These are phyloP conservation scores for Butorides virescens DNA, from an alignment of 2,113 vertebrate genomes.

Conservation along the genomic window DNA sequence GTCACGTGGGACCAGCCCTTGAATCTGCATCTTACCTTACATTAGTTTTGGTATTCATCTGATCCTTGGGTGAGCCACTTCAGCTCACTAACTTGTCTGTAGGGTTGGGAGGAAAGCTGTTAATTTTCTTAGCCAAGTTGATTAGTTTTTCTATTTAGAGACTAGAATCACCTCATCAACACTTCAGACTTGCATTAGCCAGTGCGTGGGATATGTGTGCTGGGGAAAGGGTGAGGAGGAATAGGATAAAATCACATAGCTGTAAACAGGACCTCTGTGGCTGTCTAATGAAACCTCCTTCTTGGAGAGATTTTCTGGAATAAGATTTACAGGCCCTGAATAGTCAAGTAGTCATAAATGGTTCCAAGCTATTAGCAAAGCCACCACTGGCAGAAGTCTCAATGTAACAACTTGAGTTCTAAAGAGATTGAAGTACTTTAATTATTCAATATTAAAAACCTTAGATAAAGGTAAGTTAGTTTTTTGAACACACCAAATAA, in stretches of 20 bases:
- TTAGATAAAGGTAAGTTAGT: not conserved
- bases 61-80: not conserved
- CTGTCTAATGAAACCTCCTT: not conserved
- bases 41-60: not conserved
- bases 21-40: not conserved
- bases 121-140: not conserved
- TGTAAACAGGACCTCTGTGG: not conserved
- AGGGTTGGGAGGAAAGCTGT: not conserved
- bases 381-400: not conserved
- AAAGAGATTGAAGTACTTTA: not conserved
- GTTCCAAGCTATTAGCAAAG: not conserved
- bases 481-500: not conserved
- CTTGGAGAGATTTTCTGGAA: not conserved
- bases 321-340: not conserved
- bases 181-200: not conserved
- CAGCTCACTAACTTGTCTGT: not conserved
- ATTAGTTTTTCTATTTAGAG: not conserved
- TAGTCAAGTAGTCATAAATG: not conserved
- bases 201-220: fast-evolving
- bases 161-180: not conserved
- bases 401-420: not conserved
- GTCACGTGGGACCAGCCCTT: not conserved
- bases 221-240: not conserved
- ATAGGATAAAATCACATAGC: not conserved
- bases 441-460: not conserved